Conservation (phyloP, 2,113 vertebrate genomes). For the Nasalis larvatus region DNA sequence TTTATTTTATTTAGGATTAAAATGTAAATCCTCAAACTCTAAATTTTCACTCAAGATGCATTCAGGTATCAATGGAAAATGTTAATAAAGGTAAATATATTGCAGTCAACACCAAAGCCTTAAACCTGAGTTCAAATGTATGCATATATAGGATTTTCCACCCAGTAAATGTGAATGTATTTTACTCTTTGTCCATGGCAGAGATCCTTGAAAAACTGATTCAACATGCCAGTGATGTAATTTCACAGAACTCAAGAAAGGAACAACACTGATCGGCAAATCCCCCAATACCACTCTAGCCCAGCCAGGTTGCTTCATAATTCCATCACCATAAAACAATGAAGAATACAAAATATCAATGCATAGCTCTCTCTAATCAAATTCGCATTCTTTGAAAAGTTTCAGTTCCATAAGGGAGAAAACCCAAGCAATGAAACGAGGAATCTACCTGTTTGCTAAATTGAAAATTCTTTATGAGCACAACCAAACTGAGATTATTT, state of each 20-base stretch:
- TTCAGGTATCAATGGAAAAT: neutral
- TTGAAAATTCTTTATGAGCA: neutral
- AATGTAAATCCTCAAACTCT: neutral
- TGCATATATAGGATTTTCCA: neutral
- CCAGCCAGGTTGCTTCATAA: neutral
- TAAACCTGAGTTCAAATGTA: neutral
- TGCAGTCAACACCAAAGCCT: neutral
- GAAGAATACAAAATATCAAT: neutral
- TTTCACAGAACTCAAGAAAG: slow-evolving; percentile 54
- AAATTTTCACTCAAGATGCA: neutral
- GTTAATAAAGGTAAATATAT: slow-evolving; percentile 43
- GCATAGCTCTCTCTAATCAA: neutral
- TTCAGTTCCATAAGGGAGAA: neutral
- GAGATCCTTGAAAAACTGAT: slow-evolving; percentile 63
- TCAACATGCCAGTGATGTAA: slow-evolving; percentile 23
- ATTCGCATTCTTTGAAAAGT: slow-evolving; percentile 35
- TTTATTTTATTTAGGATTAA: neutral
- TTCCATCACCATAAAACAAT: slow-evolving; percentile 3
- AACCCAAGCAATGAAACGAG: neutral
- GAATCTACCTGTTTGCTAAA: neutral
- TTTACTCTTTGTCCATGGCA: neutral
- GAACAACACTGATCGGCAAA: neutral
- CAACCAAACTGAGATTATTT: neutral
- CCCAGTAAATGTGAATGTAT: neutral
- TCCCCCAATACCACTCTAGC: neutral